Evolutionary conservation across 2,888 invertebrate genomes (phyloP).

Genomic region (Cheilosia impressa): DNA sequence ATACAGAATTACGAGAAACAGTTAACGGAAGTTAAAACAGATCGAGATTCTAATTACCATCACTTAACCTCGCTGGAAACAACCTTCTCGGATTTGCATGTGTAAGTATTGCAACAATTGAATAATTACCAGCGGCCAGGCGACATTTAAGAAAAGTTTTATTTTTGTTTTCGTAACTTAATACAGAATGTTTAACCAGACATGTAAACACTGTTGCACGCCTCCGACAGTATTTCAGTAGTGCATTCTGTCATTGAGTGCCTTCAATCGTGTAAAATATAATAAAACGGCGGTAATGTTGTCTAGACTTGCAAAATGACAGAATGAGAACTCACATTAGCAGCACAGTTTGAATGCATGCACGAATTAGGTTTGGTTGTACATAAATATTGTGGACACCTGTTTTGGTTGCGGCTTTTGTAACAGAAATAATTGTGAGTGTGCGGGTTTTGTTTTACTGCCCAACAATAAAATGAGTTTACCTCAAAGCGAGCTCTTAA

Average conservation of each 20-base stretch:
- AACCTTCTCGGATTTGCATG: constrained; percentile 88
- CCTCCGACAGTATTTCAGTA: background rate
- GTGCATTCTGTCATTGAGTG: background rate
- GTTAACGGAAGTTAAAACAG: constrained; percentile 85
- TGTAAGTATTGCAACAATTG: constrained; percentile 81
- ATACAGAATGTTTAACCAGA: constrained; percentile 8
- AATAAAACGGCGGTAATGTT: background rate
- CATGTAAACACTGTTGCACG: background rate
- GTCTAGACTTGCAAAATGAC: background rate
- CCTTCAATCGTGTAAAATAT: background rate
- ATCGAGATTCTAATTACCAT: constrained; percentile 87
- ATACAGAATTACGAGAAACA: constrained; percentile 85
- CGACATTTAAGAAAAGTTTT: background rate
- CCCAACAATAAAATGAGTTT: no score
- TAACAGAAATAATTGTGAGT: no score
- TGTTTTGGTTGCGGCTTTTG: no score
- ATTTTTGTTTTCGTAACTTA: background rate
- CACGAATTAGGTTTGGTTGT: no score
- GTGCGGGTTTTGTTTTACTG: no score
- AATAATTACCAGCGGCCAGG: constrained; percentile 12
- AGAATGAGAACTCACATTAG: no score
- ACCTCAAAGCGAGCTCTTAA: no score
- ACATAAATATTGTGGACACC: no score
- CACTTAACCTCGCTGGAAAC: constrained; percentile 87
- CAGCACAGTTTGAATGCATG: no score